Conservation (phyloP, 2,113 vertebrate genomes). For the Pithys albifrons region DNA sequence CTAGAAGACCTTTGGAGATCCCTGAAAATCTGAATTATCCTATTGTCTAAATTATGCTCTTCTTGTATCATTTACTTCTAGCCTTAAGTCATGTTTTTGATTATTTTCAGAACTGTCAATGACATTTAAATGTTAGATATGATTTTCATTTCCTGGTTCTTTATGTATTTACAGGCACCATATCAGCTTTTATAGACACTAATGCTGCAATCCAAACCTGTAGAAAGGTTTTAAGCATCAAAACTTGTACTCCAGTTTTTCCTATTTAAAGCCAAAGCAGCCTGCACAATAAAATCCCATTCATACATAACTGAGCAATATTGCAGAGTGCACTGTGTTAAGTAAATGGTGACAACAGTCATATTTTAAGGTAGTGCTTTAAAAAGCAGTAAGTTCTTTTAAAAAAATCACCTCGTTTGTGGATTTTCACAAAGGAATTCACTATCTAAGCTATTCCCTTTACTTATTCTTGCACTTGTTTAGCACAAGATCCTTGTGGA, state of each 20-base stretch:
- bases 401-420: neutral
- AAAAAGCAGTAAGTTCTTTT: neutral
- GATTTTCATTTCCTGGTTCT: neutral
- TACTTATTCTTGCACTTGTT: neutral
- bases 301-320: neutral
- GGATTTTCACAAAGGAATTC: neutral
- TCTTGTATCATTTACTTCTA: neutral
- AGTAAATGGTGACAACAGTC: neutral
- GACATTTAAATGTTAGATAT: neutral
- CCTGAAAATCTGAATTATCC: neutral
- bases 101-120: neutral
- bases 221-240: neutral
- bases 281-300: neutral
- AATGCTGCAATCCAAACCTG: neutral
- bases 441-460: neutral
- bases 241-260: neutral
- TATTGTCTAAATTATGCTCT: neutral
- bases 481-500: neutral
- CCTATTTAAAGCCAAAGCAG: neutral
- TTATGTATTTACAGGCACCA: neutral
- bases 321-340: neutral
- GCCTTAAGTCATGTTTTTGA: neutral
- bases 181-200: neutral
- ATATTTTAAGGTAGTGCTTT: neutral
- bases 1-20: neutral